phyloP scores from a whole-genome alignment of 2,888 invertebrate genomes.

The Copidosoma aretas region DNA sequence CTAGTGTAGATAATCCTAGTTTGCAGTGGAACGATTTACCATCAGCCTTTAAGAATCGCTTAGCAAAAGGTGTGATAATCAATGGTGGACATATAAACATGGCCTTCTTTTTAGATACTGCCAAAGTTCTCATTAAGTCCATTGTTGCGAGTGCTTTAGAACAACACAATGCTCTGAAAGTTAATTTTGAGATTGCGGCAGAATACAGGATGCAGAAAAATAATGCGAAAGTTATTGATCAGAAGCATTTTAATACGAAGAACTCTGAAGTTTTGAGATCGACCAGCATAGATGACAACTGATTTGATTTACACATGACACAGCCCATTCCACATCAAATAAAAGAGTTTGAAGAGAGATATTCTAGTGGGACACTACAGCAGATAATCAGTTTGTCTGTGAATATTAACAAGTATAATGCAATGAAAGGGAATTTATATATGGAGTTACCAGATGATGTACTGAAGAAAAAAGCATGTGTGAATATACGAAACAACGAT shows the following conservation, averaged over 20 bases:
- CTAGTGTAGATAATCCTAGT: background rate
- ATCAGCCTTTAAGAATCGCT: too few species aligned
- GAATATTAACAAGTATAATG: background rate
- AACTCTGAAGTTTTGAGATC: background rate
- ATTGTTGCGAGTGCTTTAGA: too few species aligned
- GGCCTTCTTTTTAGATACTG: too few species aligned
- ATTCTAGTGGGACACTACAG: too few species aligned
- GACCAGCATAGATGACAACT: background rate
- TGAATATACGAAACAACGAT: background rate
- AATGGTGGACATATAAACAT: too few species aligned
- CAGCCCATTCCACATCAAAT: background rate
- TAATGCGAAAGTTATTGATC: background rate
- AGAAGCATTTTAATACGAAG: background rate
- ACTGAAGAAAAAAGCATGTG: background rate
- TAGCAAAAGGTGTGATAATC: too few species aligned
- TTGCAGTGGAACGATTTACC: too few species aligned
- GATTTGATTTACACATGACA: background rate
- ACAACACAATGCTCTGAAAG: background rate
- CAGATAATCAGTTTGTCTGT: background rate
- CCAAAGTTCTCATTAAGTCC: too few species aligned
- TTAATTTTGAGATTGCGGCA: slow-evolving; percentile 1
- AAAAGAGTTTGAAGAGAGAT: background rate
- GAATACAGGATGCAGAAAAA: background rate
- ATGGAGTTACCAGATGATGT: background rate
- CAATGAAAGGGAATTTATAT: background rate